phyloP scores from a whole-genome alignment of 2,113 vertebrate species.

The Pterocles gutturalis region DNA sequence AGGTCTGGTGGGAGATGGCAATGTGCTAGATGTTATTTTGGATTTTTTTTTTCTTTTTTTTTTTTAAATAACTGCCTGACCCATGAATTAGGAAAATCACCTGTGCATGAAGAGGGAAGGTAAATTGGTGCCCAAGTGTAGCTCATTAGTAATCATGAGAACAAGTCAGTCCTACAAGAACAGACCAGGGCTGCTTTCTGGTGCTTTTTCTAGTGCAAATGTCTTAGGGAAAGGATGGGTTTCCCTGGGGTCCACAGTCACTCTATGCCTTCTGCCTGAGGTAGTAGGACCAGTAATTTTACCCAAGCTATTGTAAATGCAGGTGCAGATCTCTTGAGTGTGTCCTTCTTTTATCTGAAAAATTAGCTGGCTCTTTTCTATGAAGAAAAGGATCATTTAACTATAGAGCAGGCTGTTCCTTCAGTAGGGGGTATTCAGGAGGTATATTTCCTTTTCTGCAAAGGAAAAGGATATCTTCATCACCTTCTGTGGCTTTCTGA shows the following conservation, averaged over 20 bases:
- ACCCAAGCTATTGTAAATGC: neutral
- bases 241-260: neutral
- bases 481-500: neutral
- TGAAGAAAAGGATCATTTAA: neutral
- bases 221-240: neutral
- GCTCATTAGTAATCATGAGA: neutral
- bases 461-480: neutral
- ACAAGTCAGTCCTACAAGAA: neutral
- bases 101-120: neutral
- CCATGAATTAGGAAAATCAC: neutral
- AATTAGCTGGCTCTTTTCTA: neutral
- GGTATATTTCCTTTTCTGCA: neutral
- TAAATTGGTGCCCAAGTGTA: neutral
- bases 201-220: neutral
- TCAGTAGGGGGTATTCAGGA: neutral
- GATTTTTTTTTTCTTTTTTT: neutral
- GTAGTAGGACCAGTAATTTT: neutral
- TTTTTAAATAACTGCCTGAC: neutral
- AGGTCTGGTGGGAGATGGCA: neutral
- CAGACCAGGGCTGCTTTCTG: neutral
- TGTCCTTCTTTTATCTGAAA: slow-evolving; percentile 23
- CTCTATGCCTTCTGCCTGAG: neutral
- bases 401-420: neutral
- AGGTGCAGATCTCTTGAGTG: neutral
- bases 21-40: neutral